phyloP scores from a whole-genome alignment of 2,888 invertebrate genomes.

The Taphrorychus bicolor region DNA sequence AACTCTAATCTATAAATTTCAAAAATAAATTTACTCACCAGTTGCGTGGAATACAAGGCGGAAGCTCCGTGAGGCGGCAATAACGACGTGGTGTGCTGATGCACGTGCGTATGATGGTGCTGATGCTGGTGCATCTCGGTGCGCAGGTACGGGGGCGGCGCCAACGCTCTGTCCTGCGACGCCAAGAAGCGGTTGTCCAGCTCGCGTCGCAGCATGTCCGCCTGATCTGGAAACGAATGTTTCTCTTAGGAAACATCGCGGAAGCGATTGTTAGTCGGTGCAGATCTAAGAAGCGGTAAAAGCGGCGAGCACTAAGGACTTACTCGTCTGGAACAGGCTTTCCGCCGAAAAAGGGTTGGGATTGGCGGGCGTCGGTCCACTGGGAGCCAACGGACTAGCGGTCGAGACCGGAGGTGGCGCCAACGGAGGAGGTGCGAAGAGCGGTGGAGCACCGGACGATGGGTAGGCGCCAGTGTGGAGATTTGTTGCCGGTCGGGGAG shows the following conservation, averaged over 20 bases:
- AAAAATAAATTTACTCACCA: no score
- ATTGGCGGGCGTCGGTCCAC: slow-evolving; percentile 63
- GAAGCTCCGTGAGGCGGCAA: slow-evolving; percentile 66
- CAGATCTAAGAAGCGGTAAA: not conserved
- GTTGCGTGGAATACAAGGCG: slow-evolving; percentile 69
- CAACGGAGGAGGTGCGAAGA: slow-evolving; percentile 34
- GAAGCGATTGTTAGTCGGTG: not conserved
- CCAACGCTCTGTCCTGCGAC: slow-evolving; percentile 74
- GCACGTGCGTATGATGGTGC: slow-evolving; percentile 91
- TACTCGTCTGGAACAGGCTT: slow-evolving; percentile 85
- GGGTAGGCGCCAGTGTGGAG: slow-evolving; percentile 60
- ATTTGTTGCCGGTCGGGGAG: slow-evolving; percentile 58
- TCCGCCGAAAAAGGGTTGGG: slow-evolving; percentile 89
- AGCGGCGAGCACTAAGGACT: slow-evolving; percentile 54
- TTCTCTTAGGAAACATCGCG: slow-evolving; percentile 34
- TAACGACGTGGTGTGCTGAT: slow-evolving; percentile 80
- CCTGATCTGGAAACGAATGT: slow-evolving; percentile 65
- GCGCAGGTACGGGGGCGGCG: slow-evolving; percentile 67
- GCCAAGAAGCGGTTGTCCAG: slow-evolving; percentile 90
- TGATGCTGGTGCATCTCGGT: slow-evolving; percentile 94
- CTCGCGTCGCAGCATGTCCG: slow-evolving; percentile 87
- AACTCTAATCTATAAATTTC: no score
- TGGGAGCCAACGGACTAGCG: slow-evolving; percentile 69
- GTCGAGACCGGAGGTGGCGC: slow-evolving; percentile 63
- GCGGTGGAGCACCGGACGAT: slow-evolving; percentile 55